Evolutionary conservation across 2,113 vertebrate genomes (phyloP).

Genomic region (Phalacrocorax pelagicus): DNA sequence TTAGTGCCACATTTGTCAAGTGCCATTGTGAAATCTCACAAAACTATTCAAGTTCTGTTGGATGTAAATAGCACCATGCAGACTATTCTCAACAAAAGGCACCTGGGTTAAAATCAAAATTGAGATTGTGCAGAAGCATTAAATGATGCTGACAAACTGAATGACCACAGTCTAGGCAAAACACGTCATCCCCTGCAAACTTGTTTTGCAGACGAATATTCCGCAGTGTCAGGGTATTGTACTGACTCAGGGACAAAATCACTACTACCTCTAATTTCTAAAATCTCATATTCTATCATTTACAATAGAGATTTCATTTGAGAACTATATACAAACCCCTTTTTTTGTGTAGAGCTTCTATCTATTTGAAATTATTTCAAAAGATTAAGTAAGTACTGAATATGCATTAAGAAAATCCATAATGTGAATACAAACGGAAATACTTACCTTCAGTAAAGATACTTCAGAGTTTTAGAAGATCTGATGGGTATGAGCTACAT

Average conservation of each 20-base stretch:
- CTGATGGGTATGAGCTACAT: not conserved
- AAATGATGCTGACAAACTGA: not conserved
- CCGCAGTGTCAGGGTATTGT: not conserved
- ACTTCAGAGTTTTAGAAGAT: not conserved
- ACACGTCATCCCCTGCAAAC: not conserved
- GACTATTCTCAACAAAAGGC: not conserved
- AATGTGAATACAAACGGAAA: not conserved
- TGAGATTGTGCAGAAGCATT: not conserved
- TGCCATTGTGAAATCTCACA: not conserved
- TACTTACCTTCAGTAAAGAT: not conserved
- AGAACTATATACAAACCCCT: not conserved
- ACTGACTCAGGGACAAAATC: not conserved
- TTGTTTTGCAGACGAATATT: not conserved
- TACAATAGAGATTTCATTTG: not conserved
- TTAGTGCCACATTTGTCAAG: not conserved
- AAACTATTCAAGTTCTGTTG: not conserved
- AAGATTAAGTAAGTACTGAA: not conserved
- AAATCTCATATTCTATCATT: not conserved
- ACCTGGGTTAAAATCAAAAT: not conserved
- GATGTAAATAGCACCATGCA: not conserved
- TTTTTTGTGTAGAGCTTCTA: not conserved
- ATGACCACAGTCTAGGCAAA: not conserved
- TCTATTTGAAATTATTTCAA: not conserved
- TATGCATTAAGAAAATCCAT: not conserved
- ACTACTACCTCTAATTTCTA: not conserved